Percentiles rank a stretch among this genome's conserved stretches.
Evolutionary conservation across 2,113 vertebrate genomes (phyloP).

Genomic region (Smithornis capensis): DNA sequence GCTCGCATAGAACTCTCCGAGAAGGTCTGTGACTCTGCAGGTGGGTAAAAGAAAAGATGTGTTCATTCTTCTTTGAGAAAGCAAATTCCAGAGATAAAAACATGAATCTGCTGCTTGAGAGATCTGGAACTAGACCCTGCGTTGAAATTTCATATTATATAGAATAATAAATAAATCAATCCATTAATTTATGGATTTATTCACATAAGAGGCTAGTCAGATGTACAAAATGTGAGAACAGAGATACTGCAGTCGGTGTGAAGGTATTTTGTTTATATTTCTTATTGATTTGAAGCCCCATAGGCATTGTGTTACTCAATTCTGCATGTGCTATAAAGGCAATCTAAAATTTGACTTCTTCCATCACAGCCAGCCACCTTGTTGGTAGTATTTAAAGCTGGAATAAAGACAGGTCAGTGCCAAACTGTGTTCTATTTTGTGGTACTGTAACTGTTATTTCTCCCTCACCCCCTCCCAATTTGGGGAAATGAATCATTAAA

Average conservation of each 20-base stretch:
- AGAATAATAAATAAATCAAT: background rate
- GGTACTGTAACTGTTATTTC: background rate
- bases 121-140: background rate
- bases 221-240: background rate
- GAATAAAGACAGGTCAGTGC: background rate
- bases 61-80: background rate
- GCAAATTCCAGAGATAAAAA: background rate
- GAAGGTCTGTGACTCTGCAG: slow-evolving; percentile 93
- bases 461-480: background rate
- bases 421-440: background rate
- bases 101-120: background rate
- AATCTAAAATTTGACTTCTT: background rate
- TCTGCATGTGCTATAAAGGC: background rate
- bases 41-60: slow-evolving; percentile 27
- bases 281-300: background rate
- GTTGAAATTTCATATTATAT: background rate
- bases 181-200: background rate
- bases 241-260: background rate
- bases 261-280: background rate
- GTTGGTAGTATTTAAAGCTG: background rate
- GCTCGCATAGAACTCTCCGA: slow-evolving; percentile 87
- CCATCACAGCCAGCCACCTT: background rate
- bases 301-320: background rate
- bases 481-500: background rate
- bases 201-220: background rate